Base-by-base conservation (phyloP, 1,140 invertebrate genomes). In the Geopemphigus sp. region DNA sequence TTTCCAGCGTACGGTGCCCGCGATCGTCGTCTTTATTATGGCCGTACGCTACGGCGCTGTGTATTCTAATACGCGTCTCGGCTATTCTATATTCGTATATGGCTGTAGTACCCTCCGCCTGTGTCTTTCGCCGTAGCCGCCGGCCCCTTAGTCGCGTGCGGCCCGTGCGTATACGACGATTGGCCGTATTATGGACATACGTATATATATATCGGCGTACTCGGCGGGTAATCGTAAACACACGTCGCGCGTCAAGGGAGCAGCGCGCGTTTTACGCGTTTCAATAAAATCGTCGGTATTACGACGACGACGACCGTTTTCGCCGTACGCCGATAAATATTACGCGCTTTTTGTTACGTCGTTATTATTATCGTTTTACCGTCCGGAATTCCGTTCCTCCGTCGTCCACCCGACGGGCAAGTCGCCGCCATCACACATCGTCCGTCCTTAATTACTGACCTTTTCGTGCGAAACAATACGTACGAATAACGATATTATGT, bases 181-280 rank as follows among this genome's bases (percentile, higher is more conserved):
- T n/a, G n/a, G n/a, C n/a, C n/a, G n/a, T n/a, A n/a, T n/a, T n/a
- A n/a, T n/a, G n/a, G n/a, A n/a, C n/a, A n/a, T n/a, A n/a, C n/a
- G n/a, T n/a, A n/a, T n/a, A n/a, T n/a, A n/a, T n/a, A n/a, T n/a
- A n/a, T n/a, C n/a, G n/a, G n/a, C n/a, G n/a, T n/a, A n/a, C n/a
- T n/a, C n/a, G n/a, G n/a, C n/a, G n/a, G n/a, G n/a, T n/a, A 39
- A 66, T 66, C 66, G 66, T 68, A 47, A 68, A 68, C 63, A 66
- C 45, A 19, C 10, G 29, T 5, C n/a, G 19, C 63, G 19, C n/a
- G 32, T 19, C 32, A 5, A 19, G 14, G 45, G 39, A 68, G 47
- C 24, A 68, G 66, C 17, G 66, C 26, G 39, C n/a, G 24, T 68
- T 68, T 68, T 68, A 68, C 45, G 22, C 39, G 45, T 68, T 68